Evolutionary conservation across 2,888 invertebrate species (phyloP), one percentile per base, ranked within the genome.

Genomic region (Plebejus anna): DNA sequence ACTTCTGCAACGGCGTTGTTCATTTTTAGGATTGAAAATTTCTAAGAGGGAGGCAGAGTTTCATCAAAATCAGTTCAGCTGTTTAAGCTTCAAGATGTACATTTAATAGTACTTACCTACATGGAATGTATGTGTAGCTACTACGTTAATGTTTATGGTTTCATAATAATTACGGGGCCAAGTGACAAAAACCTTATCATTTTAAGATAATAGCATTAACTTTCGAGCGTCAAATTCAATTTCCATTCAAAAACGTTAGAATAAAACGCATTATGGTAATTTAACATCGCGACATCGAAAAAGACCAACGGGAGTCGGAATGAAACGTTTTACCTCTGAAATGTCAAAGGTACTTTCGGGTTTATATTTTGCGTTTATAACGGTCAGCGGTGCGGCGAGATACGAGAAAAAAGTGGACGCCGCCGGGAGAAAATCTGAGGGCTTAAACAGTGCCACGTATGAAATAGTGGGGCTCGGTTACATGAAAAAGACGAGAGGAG

Each of bases 281-380:
- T 66, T 66, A 66, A 28, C 61, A 66, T 42, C 66, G 38, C 42
- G 11, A 73, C 72, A 22, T 47, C 84, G 84, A 88, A 89, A 92
- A 89, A 83, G 85, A 84, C 86, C 84, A 87, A 82, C 84, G 84
- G 83, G 82, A 88, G 85, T 89, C 84, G 85, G 89, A 90, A 91
- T 89, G 88, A 88, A 91, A 90, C 88, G 85, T 90, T 93, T 91
- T 88, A 89, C 89, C 87, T 89, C 87, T 88, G 88, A 92, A 93
- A 92, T 90, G 92, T 92, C 92, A 92, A 92, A 93, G 90, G 90
- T 91, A 90, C 91, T 92, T 91, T 90, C 66, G 85, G 89, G 90
- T 91, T 92, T 93, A 92, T 91, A 92, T 94, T 94, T 94, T 92
- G 91, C 91, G 91, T 92, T 91, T 90, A 91, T 90, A 90, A 91